Base-by-base conservation (phyloP, 2,797 vertebrate species). In the Sebastes oblongus region DNA sequence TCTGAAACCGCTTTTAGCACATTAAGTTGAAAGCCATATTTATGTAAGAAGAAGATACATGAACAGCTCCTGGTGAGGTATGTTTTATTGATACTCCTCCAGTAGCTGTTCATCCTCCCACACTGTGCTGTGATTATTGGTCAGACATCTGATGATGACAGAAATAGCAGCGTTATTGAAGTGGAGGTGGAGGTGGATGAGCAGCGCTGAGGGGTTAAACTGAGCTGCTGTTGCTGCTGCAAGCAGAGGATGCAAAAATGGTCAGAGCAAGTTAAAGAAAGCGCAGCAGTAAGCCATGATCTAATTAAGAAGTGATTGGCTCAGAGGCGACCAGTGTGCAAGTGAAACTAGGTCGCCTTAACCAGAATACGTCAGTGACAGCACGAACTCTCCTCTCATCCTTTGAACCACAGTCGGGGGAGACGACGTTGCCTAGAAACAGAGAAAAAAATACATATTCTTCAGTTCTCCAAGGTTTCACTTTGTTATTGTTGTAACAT, bases 351-450 rank as follows among this genome's bases (percentile, higher is more conserved):
- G 89, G 90, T 85, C 71, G n/a, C 0, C 0, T 67, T 69, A 74
- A 84, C 77, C 82, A 75, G 58, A 66, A 85, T 9, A 80, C 36
- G 22, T 76, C 66, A 77, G 59, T 3, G 74, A 65, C 76, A 66
- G 76, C 59, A 4, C 50, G 46, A 89, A 84, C 79, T 64, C 50
- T 8, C 11, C 13, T 27, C 62, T 84, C 36, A 72, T 74, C 66
- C 24, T 76, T 68, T 86, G 66, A 86, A 78, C 6, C 58, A 0
- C 60, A 18, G 77, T 54, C 36, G 20, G 52, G 29, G 4, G 75
- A 66, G 82, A 79, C 22, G 56, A 66, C 36, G 92, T 92, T 94
- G 93, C 92, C 84, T 92, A 58, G 92, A 62, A 91, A 94, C 92
- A 84, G 87, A 82, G 60, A 83, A 69, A 22, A 83, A 74, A 29